Conservation (phyloP, 2,113 vertebrate genomes). For the Rhadina sibilatrix region DNA sequence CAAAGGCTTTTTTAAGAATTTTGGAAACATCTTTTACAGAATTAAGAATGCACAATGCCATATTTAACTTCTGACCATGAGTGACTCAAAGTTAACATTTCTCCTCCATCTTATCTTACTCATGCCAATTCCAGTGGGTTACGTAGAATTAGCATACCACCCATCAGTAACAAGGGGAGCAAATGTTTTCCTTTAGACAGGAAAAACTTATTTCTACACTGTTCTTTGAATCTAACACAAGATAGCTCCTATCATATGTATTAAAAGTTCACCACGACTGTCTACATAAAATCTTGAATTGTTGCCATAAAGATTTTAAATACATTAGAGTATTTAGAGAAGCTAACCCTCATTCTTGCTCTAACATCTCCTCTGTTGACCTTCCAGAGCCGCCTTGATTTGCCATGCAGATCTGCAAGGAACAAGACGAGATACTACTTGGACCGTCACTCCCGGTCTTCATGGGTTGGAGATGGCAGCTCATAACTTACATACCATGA, state of each 20-base stretch:
- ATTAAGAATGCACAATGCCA: background rate
- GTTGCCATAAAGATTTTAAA: background rate
- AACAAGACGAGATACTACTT: background rate
- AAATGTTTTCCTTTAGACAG: background rate
- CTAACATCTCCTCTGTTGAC: background rate
- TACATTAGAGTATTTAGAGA: background rate
- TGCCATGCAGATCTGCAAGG: background rate
- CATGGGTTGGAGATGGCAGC: background rate
- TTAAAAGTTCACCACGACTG: background rate
- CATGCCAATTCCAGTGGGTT: background rate
- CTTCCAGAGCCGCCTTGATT: background rate
- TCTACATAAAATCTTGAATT: background rate
- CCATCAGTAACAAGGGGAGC: background rate
- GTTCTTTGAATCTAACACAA: background rate
- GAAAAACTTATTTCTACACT: background rate
- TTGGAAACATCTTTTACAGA: background rate
- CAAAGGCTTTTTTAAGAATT: background rate
- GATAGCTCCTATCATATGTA: background rate
- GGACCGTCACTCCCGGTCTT: rapidly evolving
- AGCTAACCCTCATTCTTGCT: background rate
- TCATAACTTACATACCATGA: background rate
- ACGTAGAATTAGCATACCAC: background rate
- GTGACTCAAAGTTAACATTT: background rate
- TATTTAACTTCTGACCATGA: background rate
- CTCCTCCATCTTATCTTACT: background rate